Conservation (phyloP, 2,113 vertebrate genomes). For the Oplegnathus fasciatus region DNA sequence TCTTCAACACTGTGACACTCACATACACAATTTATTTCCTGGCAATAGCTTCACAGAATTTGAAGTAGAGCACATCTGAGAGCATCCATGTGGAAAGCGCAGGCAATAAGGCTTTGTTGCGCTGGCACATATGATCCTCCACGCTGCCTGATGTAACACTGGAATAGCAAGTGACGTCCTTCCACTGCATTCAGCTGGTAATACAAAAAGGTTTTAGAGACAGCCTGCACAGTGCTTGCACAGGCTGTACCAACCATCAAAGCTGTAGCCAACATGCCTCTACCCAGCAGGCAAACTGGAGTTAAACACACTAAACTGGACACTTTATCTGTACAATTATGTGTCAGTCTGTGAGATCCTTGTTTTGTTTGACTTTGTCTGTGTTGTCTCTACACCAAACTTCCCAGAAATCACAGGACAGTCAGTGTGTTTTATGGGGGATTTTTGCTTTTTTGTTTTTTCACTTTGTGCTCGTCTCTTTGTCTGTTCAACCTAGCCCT, state of each 20-base stretch:
- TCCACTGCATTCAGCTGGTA: slow-evolving; percentile 53
- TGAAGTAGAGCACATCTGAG: slow-evolving; percentile 67
- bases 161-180: slow-evolving; percentile 57
- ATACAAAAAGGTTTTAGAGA: slow-evolving; percentile 46
- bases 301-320: background rate
- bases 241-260: slow-evolving; percentile 17
- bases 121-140: slow-evolving; percentile 64
- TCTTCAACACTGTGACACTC: slow-evolving; percentile 39
- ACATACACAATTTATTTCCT: slow-evolving; percentile 63
- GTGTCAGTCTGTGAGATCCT: background rate
- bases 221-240: background rate
- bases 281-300: background rate
- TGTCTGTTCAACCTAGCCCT: background rate
- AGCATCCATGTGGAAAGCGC: slow-evolving; percentile 63
- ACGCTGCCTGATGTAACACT: slow-evolving; percentile 55
- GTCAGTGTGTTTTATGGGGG: background rate
- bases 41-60: slow-evolving; percentile 64
- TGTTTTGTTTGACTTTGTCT: background rate
- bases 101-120: slow-evolving; percentile 67
- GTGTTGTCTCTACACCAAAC: background rate
- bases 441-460: background rate
- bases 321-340: background rate
- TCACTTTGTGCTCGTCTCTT: background rate
- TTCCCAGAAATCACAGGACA: background rate
- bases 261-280: slow-evolving; percentile 7